Base-by-base conservation (phyloP, 2,113 vertebrate genomes). In the Otis tarda region DNA sequence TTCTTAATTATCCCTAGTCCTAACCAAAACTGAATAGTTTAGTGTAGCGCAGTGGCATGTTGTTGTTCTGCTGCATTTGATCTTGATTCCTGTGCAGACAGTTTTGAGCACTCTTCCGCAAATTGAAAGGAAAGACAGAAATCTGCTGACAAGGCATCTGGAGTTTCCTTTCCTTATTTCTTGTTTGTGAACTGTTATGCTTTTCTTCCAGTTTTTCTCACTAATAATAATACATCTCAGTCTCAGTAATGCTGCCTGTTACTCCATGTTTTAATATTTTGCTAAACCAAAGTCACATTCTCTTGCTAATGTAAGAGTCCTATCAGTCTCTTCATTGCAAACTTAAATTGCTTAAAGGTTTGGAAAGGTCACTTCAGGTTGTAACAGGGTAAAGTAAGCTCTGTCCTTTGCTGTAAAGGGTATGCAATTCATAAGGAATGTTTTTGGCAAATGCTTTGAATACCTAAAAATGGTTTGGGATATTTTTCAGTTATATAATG, bases 381-480 rank as follows among this genome's bases (percentile, higher is more conserved):
- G 6, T n/a, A 47, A 28, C 9, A 69, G 25, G 11, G 14, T 65
- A 21, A 75, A 60, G 10, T 33, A 76, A 68, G 9, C 14, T 43
- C 10, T 39, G 2, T 52, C 59, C 15, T 68, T 45, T 80, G 30
- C 31, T 74, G 9, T 68, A 70, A 83, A 83, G 27, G 31, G 7
- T 52, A 10, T 37, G 21, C 4, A 4, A 37, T 67, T 76, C 11
- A 35, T 47, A 15, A 14, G 6, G 50, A 88, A 13, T 33, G 5
- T 1, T 60, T 76, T 79, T 37, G 49, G 20, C 5, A 39, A 43
- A 25, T 22, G 4, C 64, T 81, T 92, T 79, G 25, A 68, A 53
- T 73, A 39, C 0, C 0, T 61, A 45, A 57, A 86, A 82, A 45
- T 15, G 3, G 1, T 64, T 73, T 61, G 35, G 7, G 16, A 16